Evolutionary conservation across 2,113 vertebrate genomes (phyloP).

Genomic region (Caloenas nicobarica): DNA sequence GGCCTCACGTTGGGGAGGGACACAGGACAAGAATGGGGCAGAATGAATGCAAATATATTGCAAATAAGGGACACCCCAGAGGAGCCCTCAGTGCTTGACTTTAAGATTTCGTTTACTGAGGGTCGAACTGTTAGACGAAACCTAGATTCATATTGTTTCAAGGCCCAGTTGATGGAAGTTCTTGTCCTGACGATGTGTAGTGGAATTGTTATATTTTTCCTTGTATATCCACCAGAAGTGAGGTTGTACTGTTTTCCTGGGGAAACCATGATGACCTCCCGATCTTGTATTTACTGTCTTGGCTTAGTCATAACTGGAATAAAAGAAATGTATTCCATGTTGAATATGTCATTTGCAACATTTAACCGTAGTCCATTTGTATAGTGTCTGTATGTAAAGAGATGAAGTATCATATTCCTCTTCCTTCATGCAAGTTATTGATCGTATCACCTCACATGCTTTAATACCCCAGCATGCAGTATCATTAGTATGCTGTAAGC

Average conservation of each 20-base stretch:
- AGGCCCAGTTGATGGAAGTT: background rate
- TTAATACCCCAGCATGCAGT: background rate
- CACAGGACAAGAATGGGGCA: background rate
- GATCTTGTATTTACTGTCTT: background rate
- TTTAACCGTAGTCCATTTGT: background rate
- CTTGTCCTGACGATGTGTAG: background rate
- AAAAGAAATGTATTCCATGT: background rate
- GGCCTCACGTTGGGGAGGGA: rapidly evolving
- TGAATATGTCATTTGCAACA: background rate
- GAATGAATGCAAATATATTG: background rate
- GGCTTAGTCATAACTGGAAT: background rate
- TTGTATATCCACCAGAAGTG: background rate
- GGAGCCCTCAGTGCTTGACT: background rate
- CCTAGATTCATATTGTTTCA: background rate
- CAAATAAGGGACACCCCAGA: rapidly evolving
- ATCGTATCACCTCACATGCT: background rate
- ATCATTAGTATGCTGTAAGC: background rate
- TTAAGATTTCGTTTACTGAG: background rate
- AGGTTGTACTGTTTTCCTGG: background rate
- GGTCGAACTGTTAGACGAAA: background rate
- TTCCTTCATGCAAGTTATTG: background rate
- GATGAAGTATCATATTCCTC: background rate
- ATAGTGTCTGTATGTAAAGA: rapidly evolving
- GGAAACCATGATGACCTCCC: background rate
- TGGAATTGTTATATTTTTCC: background rate